Evolutionary conservation across 2,797 vertebrate genomes (phyloP), one percentile per base, ranked within the genome.

Genomic region (Mormyrops attenuatus): DNA sequence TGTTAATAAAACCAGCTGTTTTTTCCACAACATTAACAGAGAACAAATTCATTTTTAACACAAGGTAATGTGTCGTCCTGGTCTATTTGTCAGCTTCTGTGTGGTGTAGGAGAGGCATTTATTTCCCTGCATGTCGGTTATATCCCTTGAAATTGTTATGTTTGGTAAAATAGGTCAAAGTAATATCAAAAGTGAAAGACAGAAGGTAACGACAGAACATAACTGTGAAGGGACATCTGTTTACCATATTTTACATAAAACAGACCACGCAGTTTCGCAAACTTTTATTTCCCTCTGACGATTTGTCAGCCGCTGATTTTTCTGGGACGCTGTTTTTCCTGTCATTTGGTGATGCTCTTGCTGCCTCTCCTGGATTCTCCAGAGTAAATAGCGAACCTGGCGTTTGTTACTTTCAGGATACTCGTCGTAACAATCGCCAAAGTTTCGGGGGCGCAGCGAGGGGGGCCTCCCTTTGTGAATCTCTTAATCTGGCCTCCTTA

Each of bases 221-320:
- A 93, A 94, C 96, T 95, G 96, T 96, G 95, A 96, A 96, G 96
- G 95, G 96, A 96, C 95, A 94, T 95, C 95, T 96, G 96, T 97
- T 96, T 96, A 95, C 96, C 95, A 92, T 96, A 94, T 85, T 89
- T 66, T 53, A 60, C 57, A 87, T 89, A 55, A 96, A 96, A 95
- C 95, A 96, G 96, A 95, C 95, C 96, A 94, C 96, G 95, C 95
- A 95, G 96, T 96, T 94, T 95, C 88, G 88, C 92, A 92, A 77
- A 77, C 85, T 92, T 92, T 90, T 89, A 90, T 92, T 93, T 91
- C 91, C 89, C 93, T 92, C 92, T 89, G 93, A 95, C 95, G 95
- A 94, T 95, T 93, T 94, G 94, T 93, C 94, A 95, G 93, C 89
- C 89, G 93, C 92, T 95, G 94, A 93, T 96, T 95, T 96, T 94